A percentile compares a stretch with the other conserved stretches of the same genome.
Conservation (phyloP, 64 coral and sea anemone genomes). For the Trachythela sp. region DNA sequence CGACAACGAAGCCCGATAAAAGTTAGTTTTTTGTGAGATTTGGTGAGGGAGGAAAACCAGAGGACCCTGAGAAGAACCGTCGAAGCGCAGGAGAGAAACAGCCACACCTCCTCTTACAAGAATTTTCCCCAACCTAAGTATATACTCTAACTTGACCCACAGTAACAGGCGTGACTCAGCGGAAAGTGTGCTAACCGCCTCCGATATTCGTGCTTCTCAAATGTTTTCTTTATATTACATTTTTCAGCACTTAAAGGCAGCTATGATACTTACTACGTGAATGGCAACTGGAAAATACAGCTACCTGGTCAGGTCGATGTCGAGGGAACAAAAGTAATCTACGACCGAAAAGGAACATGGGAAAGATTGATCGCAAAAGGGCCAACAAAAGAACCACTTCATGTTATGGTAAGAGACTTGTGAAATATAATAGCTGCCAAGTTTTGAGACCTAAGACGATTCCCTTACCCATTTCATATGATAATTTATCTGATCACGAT, state of each 20-base stretch:
- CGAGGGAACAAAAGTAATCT: slow-evolving; percentile 74
- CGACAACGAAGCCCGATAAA: no score
- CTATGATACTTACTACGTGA: slow-evolving; percentile 74
- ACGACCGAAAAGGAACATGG: slow-evolving; percentile 74
- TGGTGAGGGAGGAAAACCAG: no score
- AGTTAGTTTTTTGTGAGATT: no score
- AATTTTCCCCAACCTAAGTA: not conserved
- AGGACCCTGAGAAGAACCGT: no score
- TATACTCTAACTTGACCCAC: not conserved
- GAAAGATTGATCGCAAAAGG: slow-evolving; percentile 72
- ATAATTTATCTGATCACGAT: no score
- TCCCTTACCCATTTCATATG: no score
- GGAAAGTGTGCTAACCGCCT: no score
- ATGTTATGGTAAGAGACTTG: slow-evolving; percentile 77
- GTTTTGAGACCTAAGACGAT: no score
- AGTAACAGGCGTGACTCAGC: no score
- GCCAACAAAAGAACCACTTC: slow-evolving; percentile 73
- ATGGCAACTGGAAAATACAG: slow-evolving; percentile 94
- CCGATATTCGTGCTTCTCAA: not conserved
- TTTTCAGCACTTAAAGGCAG: slow-evolving; percentile 59
- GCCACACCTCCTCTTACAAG: no score
- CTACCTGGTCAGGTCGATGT: slow-evolving; percentile 77
- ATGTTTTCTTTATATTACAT: not conserved
- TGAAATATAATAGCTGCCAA: no score
- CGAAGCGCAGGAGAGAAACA: no score